These are phyloP conservation scores for Gonioctena quinquepunctata DNA, from an alignment of 1,140 invertebrate species.

Conservation along the genomic window DNA sequence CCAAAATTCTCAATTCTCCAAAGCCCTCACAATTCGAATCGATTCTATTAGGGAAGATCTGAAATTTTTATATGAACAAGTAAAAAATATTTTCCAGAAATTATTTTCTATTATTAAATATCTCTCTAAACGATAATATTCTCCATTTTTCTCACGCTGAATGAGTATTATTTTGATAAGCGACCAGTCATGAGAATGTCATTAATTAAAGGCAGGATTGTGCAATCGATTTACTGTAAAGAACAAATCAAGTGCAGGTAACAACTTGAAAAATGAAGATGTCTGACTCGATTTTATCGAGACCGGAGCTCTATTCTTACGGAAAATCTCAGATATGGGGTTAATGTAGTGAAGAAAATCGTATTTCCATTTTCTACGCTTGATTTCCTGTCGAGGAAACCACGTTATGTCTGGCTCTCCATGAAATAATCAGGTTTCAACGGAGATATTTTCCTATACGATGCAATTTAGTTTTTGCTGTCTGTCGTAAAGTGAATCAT, in stretches of 20 bases:
- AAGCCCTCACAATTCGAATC: too few relatives aligned
- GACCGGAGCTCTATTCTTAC: slow-evolving; percentile 17
- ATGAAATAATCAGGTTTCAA: slow-evolving; percentile 23
- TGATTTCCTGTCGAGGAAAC: slow-evolving; percentile 35
- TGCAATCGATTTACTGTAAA: neutral
- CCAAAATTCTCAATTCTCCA: too few relatives aligned
- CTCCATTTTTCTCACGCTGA: too few relatives aligned
- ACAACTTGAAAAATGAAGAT: neutral
- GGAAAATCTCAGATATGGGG: slow-evolving; percentile 37
- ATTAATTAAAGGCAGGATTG: too few relatives aligned
- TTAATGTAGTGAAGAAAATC: slow-evolving; percentile 41
- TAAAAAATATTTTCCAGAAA: too few relatives aligned
- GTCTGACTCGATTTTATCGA: slow-evolving; percentile 3
- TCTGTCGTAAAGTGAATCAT: neutral
- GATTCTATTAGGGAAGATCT: too few relatives aligned
- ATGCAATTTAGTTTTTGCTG: too few relatives aligned
- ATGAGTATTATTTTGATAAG: too few relatives aligned
- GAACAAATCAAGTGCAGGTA: neutral
- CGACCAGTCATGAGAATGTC: too few relatives aligned
- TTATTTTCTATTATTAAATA: too few relatives aligned
- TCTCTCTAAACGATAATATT: too few relatives aligned
- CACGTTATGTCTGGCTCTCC: slow-evolving; percentile 30
- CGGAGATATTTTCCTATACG: slow-evolving; percentile 8
- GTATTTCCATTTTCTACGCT: slow-evolving; percentile 38
- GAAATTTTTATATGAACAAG: too few relatives aligned